Evolutionary conservation across 2,113 vertebrate species (phyloP).

Genomic region (Saimiri boliviensis): DNA sequence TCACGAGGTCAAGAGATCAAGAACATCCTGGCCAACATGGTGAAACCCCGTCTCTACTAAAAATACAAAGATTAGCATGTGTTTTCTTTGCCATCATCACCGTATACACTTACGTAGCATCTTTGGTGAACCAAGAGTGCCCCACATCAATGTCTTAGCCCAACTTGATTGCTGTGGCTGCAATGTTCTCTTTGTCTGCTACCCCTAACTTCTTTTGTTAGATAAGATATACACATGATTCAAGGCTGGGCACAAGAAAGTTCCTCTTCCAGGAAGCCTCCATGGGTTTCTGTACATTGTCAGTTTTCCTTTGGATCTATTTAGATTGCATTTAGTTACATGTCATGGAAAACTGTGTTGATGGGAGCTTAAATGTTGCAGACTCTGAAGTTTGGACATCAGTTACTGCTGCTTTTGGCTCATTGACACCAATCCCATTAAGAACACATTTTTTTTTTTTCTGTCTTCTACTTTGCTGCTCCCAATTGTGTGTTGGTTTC

Average conservation of each 20-base stretch:
- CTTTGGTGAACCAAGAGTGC: too few species aligned
- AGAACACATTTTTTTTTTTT: background rate
- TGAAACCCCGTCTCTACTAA: too few species aligned
- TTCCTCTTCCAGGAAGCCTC: background rate
- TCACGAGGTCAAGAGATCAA: too few species aligned
- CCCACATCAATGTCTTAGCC: too few species aligned
- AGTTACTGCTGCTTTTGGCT: background rate
- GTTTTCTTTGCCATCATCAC: background rate
- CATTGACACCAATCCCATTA: background rate
- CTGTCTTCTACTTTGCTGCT: background rate
- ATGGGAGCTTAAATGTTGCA: background rate
- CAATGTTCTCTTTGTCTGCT: background rate
- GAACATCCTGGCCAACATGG: too few species aligned
- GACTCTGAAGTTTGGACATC: background rate
- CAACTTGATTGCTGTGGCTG: background rate
- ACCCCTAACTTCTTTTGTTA: background rate
- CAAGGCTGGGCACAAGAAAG: background rate
- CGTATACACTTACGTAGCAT: too few species aligned
- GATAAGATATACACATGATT: fast-evolving
- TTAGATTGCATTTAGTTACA: background rate
- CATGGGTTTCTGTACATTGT: background rate
- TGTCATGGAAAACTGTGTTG: background rate
- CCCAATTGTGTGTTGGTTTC: background rate
- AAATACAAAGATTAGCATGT: too few species aligned
- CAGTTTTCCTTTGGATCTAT: background rate